phyloP scores from a whole-genome alignment of 2,888 invertebrate genomes.

The Ornithoptera priamus region DNA sequence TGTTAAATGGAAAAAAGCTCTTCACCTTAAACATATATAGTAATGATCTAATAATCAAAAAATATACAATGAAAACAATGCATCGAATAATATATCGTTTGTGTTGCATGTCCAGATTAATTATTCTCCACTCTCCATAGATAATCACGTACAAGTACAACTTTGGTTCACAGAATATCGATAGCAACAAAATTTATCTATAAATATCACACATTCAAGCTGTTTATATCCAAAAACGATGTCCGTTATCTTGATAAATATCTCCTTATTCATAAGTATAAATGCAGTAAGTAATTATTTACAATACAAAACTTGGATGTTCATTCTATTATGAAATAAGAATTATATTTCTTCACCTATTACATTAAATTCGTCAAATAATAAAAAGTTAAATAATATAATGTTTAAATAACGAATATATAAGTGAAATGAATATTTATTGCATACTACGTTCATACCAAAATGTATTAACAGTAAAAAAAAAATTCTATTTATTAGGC shows the following conservation, averaged over 20 bases:
- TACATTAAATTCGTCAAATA: too few species aligned
- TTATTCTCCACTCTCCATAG: conserved; percentile 9
- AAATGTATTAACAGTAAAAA: background rate
- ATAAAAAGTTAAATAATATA: too few species aligned
- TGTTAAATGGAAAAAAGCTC: conserved; percentile 30
- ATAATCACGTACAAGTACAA: background rate
- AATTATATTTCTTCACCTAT: too few species aligned
- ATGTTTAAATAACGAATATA: too few species aligned
- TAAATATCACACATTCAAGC: background rate
- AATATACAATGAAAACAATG: conserved; percentile 39
- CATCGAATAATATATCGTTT: conserved; percentile 39
- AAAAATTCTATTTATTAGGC: conserved; percentile 35
- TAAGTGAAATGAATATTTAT: too few species aligned
- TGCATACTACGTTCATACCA: too few species aligned
- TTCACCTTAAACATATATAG: conserved; percentile 32
- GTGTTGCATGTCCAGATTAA: conserved; percentile 36
- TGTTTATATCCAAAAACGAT: background rate
- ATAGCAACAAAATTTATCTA: background rate
- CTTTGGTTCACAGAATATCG: background rate
- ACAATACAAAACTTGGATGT: too few species aligned
- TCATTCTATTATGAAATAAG: too few species aligned
- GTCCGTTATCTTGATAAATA: background rate
- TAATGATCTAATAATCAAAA: conserved; percentile 35
- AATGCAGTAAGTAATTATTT: background rate
- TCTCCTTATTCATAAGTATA: background rate